Conservation (phyloP, 2,888 invertebrate genomes). For the Drosophila differens region DNA sequence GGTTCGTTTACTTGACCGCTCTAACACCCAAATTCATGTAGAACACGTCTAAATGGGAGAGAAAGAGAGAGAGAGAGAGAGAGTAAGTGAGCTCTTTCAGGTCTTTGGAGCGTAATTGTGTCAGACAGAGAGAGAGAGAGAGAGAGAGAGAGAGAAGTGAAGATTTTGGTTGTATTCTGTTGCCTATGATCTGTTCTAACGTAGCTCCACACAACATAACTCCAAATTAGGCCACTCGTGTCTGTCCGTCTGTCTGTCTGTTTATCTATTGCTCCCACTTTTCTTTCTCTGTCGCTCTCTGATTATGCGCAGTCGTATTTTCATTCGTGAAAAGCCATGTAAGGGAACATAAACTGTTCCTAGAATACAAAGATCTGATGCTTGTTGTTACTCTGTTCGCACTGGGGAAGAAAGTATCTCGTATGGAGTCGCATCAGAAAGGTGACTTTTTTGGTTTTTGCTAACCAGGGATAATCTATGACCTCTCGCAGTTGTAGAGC, state of each 20-base stretch:
- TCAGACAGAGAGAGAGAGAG: background rate
- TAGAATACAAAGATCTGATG: background rate
- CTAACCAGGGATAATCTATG: background rate
- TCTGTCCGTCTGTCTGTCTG: constrained; percentile 31
- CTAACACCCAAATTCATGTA: constrained; percentile 14
- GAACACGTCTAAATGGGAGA: constrained; percentile 16
- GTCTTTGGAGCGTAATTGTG: background rate
- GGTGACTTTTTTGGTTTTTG: background rate
- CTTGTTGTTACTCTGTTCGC: background rate
- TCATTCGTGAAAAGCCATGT: constrained; percentile 2
- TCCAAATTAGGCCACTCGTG: constrained; percentile 47
- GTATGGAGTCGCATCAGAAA: background rate
- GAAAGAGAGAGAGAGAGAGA: background rate
- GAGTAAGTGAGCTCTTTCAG: background rate
- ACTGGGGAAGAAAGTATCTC: background rate
- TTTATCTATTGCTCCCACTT: constrained; percentile 34
- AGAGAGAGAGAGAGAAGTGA: background rate
- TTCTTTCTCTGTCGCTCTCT: constrained; percentile 13
- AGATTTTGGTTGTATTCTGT: constrained; percentile 23
- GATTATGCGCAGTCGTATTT: constrained; percentile 20
- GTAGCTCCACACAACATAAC: constrained; percentile 21
- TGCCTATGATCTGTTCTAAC: constrained; percentile 25
- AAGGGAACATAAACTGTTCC: background rate
- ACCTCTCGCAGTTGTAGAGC: background rate
- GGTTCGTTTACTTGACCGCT: constrained; percentile 30